Conservation (phyloP, 2,888 invertebrate species). For the Arge pagana region DNA sequence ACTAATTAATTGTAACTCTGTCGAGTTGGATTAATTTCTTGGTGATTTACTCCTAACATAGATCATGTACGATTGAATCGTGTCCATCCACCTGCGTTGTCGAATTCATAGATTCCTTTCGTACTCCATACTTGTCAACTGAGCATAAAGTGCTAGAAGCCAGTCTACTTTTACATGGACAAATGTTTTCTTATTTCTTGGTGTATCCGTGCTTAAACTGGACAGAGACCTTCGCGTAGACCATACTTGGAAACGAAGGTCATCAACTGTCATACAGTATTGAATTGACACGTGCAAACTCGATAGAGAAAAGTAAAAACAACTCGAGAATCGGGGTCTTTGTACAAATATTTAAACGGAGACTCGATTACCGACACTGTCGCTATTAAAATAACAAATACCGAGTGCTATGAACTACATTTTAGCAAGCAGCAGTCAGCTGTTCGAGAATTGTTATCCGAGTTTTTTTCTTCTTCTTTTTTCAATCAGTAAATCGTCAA, state of each 20-base stretch:
- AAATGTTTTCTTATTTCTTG: slow-evolving; percentile 12
- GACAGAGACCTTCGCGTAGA: slow-evolving; percentile 46
- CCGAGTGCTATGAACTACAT: not conserved
- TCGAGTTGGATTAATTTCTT: too few relatives aligned
- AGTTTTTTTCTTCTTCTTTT: not conserved
- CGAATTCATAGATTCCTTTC: slow-evolving; percentile 3
- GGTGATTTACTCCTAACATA: too few relatives aligned
- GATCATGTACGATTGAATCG: too few relatives aligned
- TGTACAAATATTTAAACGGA: too few relatives aligned
- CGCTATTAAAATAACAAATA: too few relatives aligned
- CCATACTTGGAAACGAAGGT: slow-evolving; percentile 43
- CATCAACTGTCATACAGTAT: slow-evolving; percentile 43
- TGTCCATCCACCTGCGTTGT: not conserved
- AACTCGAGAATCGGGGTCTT: too few relatives aligned
- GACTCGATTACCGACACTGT: too few relatives aligned
- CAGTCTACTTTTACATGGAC: slow-evolving; percentile 4
- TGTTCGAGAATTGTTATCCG: not conserved
- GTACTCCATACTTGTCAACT: not conserved
- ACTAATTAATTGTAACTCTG: too few relatives aligned
- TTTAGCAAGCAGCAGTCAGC: not conserved
- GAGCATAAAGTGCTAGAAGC: slow-evolving; percentile 5
- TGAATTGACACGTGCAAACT: too few relatives aligned
- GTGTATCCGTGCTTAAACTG: slow-evolving; percentile 33
- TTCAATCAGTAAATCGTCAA: not conserved
- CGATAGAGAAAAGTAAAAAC: not conserved